Evolutionary conservation across 2,113 vertebrate species (phyloP).

Genomic region (Sisor rabdophorus): DNA sequence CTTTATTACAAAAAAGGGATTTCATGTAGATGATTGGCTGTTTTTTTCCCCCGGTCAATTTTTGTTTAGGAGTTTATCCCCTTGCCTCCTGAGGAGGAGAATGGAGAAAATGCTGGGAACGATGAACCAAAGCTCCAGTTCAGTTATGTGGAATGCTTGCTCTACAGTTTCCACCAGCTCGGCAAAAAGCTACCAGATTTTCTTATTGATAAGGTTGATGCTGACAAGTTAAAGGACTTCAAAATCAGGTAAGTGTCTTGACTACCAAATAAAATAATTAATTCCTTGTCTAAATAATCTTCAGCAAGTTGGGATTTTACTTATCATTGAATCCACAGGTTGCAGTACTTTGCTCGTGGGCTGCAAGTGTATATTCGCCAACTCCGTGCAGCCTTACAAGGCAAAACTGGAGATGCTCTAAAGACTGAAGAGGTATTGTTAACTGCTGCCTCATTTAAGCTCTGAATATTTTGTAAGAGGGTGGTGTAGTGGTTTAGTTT

Average conservation of each 20-base stretch:
- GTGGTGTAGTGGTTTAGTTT: too few species aligned
- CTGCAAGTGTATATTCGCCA: constrained; percentile 96
- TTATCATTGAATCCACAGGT: constrained; percentile 62
- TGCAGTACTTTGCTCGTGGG: constrained; percentile 96
- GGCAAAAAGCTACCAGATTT: constrained; percentile 95
- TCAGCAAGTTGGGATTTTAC: not conserved
- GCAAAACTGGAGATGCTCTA: constrained; percentile 93
- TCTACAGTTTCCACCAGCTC: constrained; percentile 93
- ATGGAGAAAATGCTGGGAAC: constrained; percentile 84
- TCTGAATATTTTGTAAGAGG: too few species aligned
- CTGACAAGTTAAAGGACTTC: constrained; percentile 94
- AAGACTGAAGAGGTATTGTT: constrained; percentile 93
- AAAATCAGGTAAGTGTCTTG: constrained; percentile 84
- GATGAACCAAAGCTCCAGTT: constrained; percentile 97
- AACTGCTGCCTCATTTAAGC: not conserved
- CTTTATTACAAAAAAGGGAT: not conserved
- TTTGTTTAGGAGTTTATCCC: constrained; percentile 89
- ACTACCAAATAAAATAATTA: not conserved
- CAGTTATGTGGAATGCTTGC: constrained; percentile 95
- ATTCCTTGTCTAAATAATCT: not conserved
- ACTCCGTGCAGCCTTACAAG: constrained; percentile 91
- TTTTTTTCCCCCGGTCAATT: not conserved
- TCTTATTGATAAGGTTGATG: constrained; percentile 89
- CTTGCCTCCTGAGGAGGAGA: constrained; percentile 93
- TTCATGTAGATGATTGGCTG: not conserved